Evolutionary conservation across 2,797 vertebrate genomes (phyloP), one percentile per base, ranked within the genome.

Genomic region (Falco concolor): DNA sequence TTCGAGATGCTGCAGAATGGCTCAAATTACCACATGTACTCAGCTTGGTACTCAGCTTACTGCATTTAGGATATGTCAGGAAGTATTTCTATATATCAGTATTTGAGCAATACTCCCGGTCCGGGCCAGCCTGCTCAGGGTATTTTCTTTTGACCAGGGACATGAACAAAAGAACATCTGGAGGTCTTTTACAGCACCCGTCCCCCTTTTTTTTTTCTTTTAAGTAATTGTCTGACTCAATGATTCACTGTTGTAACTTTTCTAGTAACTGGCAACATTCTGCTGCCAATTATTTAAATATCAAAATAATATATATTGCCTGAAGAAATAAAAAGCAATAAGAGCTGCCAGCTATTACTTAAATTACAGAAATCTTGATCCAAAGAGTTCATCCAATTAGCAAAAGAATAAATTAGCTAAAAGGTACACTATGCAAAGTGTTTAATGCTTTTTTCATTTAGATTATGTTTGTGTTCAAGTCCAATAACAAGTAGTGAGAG

Each of bases 281-380:
- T 87, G 45, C 24, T 85, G 84, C 84, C 89, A 95, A 52, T 91
- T 92, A 95, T 83, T 96, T 91, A 87, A 92, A 81, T 92, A 94
- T 60, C 36, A 77, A 85, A 94, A 78, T 72, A 75, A 92, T 87
- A 70, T 45, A 84, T 56, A 44, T 92, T 0, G 5, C 84, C 84
- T 34, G 45, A 70, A 76, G 95, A 28, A 82, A 74, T 24, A 64
- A 64, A 95, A 95, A 88, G n/a, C 42, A 85, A 89, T 90, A 75
- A 56, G 38, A 92, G 47, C 13, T 89, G 92, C 86, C 64, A 89
- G 74, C 87, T 80, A 72, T 28, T 86, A 59, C 54, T 88, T 53
- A 61, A 27, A 82, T 76, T 81, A 88, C 25, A 93, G 86, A 94
- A 91, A 88, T 36, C 56, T 49, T 63, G 19, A 91, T 84, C 59